Base-by-base conservation (phyloP, 2,888 invertebrate species). In the Heteropelma amictum region DNA sequence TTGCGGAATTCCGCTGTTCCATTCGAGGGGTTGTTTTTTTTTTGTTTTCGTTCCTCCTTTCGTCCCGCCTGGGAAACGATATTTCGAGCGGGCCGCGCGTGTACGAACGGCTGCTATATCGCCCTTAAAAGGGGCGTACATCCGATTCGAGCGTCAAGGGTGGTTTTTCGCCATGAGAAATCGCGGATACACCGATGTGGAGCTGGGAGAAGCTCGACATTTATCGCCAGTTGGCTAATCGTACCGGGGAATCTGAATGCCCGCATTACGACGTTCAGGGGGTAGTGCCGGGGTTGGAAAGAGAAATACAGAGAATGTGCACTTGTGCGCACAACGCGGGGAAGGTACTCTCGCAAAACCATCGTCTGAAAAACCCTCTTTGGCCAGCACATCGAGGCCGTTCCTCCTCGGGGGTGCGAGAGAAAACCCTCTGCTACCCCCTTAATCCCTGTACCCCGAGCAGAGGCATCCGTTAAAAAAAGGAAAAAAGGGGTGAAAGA, bases 201-300 rank as follows among this genome's bases (percentile, higher is more conserved):
- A 42, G 47, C 17, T 14, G 35, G 53, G 65, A 56, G 60, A 70
- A 30, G 7, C 56, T 53, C 73, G 72, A 70, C 73, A 69, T 69
- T 84, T 84, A 84, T 82, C 79, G 80, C 80, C 72, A 79, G 81
- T 82, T 81, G 81, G 83, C 82, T 85, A 84, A 86, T 85, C 85
- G 80, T 81, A 77, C 69, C 76, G 75, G 76, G 17, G 81, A 82
- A 84, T 84, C 86, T 83, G 80, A 83, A 83, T 82, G 82, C 68
- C 73, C 72, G 72, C 77, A 79, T 82, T 82, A 82, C 80, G 74
- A 79, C 30, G 17, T 64, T 38, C 67, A n/a, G n/a, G n/a, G n/a
- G 63, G 19, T 56, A 35, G 17, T 47, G 26, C 28, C 26, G 35
- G 21, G 76, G 28, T 21, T 30, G 4, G 23, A 33, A 35, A 28